Evolutionary conservation across 1,140 invertebrate genomes (phyloP).

Genomic region (Drosophila tsacasi): DNA sequence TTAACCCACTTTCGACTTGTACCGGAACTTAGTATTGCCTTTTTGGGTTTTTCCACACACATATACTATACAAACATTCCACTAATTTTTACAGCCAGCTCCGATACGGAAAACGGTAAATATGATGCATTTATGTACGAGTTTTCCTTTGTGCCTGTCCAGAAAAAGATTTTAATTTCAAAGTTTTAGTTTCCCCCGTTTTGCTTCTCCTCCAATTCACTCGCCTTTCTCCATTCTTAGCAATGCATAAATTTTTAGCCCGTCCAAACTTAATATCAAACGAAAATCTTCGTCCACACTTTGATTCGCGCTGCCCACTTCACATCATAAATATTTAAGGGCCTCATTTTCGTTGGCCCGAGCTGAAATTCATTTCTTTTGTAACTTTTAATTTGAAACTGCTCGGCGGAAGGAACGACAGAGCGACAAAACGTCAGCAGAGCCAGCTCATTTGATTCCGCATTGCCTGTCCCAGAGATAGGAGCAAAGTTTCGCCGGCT

Average conservation of each 20-base stretch:
- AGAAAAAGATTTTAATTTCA: slow-evolving; percentile 68
- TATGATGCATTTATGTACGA: slow-evolving; percentile 35
- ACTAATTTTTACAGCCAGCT: slow-evolving; percentile 64
- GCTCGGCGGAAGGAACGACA: slow-evolving; percentile 1
- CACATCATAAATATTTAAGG: slow-evolving; percentile 82
- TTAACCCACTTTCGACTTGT: neutral
- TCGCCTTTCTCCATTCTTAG: slow-evolving; percentile 20
- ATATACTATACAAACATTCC: neutral
- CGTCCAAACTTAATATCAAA: slow-evolving; percentile 79
- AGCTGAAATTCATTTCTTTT: slow-evolving; percentile 76
- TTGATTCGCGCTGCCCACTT: slow-evolving; percentile 62
- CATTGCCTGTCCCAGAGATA: slow-evolving; percentile 60
- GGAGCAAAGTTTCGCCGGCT: slow-evolving; percentile 62
- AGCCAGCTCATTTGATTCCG: slow-evolving; percentile 70
- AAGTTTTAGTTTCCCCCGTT: slow-evolving; percentile 50
- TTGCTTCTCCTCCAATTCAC: slow-evolving; percentile 4
- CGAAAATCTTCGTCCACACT: slow-evolving; percentile 65
- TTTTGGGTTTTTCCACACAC: neutral
- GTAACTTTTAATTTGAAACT: slow-evolving; percentile 81
- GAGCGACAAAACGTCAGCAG: neutral
- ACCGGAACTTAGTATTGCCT: neutral
- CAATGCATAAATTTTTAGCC: slow-evolving; percentile 70
- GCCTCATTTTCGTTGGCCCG: slow-evolving; percentile 63
- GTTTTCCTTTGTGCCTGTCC: slow-evolving; percentile 49
- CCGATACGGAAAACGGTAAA: slow-evolving; percentile 77